Evolutionary conservation across 1,140 invertebrate genomes (phyloP), one percentile per base, ranked within the genome.

Genomic region (Hycleus cichorii): DNA sequence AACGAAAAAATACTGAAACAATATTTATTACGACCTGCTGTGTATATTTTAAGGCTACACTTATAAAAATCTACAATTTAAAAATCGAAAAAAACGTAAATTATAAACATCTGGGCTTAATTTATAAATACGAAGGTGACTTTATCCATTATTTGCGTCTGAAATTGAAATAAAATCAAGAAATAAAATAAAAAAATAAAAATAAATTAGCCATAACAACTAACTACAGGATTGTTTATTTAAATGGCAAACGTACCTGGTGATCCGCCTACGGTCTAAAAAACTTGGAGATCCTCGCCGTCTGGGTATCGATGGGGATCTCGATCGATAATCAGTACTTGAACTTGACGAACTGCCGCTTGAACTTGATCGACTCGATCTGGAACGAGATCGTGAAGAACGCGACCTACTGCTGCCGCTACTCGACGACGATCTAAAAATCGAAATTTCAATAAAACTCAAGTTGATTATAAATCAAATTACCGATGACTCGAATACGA

Each of bases 281-380:
- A 94, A 94, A 72, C 90, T 93, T 1, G 93, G 93, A 44, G 91
- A 95, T 27, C 92, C 91, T 63, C 88, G 83, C 60, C 92, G 81
- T 46, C 91, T 78, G 25, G 91, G 89, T 75, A 94, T 94, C 25
- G 91, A 94, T 7, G 86, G 87, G 44, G 90, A 92, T 50, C 89
- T 81, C 42, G 86, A 87, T 62, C 86, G 78, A 50, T 78, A 79
- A 9, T 74, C 49, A 61, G 71, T 58, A 73, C 67, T 63, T 1
- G 67, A 69, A 51, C 65, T 68, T 32, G 65, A 68, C 3, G 64
- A 75, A 25, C 75, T 76, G 9, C 73, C 69, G n/a, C 76, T 74
- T 11, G 80, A 79, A 52, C 76, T 75, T 6, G 80, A 81, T 46
- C 69, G 74, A 65, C 74, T 78, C 12, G 58, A 60, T 27, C 76